Evolutionary conservation across 2,888 invertebrate species (phyloP), one percentile per base, ranked within the genome.

Genomic region (Ametastegia equiseti): DNA sequence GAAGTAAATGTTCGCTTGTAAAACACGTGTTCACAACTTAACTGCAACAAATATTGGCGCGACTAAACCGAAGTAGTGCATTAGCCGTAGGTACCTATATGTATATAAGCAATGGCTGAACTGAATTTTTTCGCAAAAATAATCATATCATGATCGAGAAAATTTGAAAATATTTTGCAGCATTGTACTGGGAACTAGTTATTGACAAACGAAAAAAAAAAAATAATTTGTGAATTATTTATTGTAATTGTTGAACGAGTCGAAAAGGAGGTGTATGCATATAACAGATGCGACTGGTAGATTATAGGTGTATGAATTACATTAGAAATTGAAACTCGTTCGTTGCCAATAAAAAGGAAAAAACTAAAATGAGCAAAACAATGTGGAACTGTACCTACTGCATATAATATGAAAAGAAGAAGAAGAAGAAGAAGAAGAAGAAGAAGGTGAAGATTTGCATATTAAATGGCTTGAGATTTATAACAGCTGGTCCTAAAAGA

Each of bases 381-480:
- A 78, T 78, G n/a, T n/a, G 60, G 42, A 42, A 78, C 75, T 57
- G 75, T 57, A 57, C 75, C 36, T 15, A 39, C 36, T 39, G 65
- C 65, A 80, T n/a, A n/a, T n/a, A n/a, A n/a, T n/a, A n/a, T n/a
- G n/a, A n/a, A n/a, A n/a, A n/a, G n/a, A n/a, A n/a, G n/a, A n/a
- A n/a, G n/a, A n/a, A n/a, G n/a, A n/a, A n/a, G n/a, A 42, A 33
- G 73, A 82, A 80, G 80, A 71, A 11, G 82, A 75, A 82, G 82
- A 82, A 86, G 86, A 86, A 87, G 82, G 85, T 79, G 81, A 86
- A 83, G 23, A 91, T 91, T 91, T 91, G 89, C 91, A 91, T 91
- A 91, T 91, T 91, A 91, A 91, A 91, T 89, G 91, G 90, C 89
- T 90, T 84, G 87, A 90, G 91, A 91, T 91, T 91, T 91, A 91